Evolutionary conservation across 2,113 vertebrate species (phyloP).

Genomic region (Conger conger): DNA sequence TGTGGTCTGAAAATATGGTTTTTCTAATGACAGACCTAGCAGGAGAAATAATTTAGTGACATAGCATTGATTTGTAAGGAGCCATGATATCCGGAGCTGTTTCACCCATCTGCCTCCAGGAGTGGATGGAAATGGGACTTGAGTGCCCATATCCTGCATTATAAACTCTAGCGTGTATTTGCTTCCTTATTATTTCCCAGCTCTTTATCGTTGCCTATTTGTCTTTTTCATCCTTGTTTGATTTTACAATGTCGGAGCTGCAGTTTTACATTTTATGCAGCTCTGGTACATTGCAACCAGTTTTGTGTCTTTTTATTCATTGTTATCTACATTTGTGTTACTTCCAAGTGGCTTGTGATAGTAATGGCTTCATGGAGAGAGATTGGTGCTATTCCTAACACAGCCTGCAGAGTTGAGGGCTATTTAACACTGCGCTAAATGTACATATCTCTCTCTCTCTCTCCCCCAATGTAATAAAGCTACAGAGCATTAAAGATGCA

Average conservation of each 20-base stretch:
- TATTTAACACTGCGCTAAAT: neutral
- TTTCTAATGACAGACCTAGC: constrained; percentile 13
- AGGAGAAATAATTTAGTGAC: constrained; percentile 38
- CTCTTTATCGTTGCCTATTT: neutral
- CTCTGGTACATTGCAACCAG: neutral
- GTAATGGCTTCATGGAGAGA: neutral
- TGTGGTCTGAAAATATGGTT: neutral
- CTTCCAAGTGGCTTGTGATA: neutral
- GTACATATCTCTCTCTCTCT: neutral
- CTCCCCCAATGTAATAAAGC: neutral
- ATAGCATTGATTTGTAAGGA: neutral
- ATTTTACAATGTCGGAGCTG: neutral
- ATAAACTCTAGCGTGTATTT: neutral
- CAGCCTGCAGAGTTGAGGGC: neutral
- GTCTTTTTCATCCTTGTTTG: neutral
- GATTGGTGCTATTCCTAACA: neutral
- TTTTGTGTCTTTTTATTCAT: neutral
- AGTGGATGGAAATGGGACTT: neutral
- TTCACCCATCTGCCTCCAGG: neutral
- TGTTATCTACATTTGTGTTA: neutral
- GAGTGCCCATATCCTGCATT: neutral
- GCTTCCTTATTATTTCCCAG: neutral
- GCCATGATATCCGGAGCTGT: neutral
- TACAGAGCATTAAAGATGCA: neutral
- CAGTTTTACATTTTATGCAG: neutral